phyloP scores from a whole-genome alignment of 1,140 invertebrate species.

The Hypothenemus hampei region DNA sequence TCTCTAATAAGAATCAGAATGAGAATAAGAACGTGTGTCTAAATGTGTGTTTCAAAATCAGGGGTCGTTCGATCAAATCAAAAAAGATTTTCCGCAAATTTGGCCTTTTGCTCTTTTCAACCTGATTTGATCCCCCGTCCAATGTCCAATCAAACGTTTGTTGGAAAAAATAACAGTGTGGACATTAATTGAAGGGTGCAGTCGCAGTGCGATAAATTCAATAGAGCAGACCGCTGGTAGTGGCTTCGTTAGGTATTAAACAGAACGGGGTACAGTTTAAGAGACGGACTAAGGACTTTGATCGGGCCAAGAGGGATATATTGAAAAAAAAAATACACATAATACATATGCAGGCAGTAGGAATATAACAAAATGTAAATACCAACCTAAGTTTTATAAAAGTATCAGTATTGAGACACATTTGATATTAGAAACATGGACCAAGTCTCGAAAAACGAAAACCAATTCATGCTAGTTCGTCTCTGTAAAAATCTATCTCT shows the following conservation, averaged over 20 bases:
- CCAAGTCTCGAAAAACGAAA: no score
- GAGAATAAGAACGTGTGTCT: neutral
- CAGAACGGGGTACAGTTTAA: conserved; percentile 2
- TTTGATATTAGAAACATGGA: no score
- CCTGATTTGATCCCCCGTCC: no score
- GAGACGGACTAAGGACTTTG: conserved; percentile 4
- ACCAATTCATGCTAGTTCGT: no score
- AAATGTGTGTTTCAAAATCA: no score
- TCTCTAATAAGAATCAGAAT: neutral
- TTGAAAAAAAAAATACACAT: no score
- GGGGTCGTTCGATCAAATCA: conserved; percentile 14
- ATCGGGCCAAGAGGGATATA: no score
- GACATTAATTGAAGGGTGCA: conserved; percentile 21
- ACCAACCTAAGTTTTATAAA: no score
- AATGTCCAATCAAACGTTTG: conserved; percentile 21
- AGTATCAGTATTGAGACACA: no score
- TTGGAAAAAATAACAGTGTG: conserved; percentile 21
- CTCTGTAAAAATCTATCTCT: conserved; percentile 10
- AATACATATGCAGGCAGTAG: no score
- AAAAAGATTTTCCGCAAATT: conserved; percentile 19
- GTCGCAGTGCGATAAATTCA: conserved; percentile 15
- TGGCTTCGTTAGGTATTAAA: conserved; percentile 17
- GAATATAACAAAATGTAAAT: no score
- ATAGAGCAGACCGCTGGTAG: no score
- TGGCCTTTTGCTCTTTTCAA: conserved; percentile 11